Base-by-base conservation (phyloP, 2,113 vertebrate species). In the Guaruba guarouba region DNA sequence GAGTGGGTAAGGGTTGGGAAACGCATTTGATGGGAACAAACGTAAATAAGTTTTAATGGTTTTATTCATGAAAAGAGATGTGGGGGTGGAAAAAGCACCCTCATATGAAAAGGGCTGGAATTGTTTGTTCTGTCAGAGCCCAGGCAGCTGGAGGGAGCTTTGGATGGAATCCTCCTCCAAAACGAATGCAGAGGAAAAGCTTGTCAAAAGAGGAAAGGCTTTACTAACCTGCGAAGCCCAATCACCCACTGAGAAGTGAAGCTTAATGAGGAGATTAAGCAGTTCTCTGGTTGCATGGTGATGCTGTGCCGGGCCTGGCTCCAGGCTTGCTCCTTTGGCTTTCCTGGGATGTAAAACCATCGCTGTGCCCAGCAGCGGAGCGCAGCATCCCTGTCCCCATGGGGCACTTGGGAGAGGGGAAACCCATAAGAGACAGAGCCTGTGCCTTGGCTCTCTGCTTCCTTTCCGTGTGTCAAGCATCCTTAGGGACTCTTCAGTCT, bases 251-350 rank as follows among this genome's bases (percentile, higher is more conserved):
- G 87, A 87, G 93, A 87, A 88, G 70, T 2, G 1, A 23, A 54
- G 85, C 86, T 93, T 95, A 93, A 93, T 93, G 88, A 86, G 88
- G 25, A 87, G 94, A 14, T 89, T 23, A 44, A 71, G 63, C 33
- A 3, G 20, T 51, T 70, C 52, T 37, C 11, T 41, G 57, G 61
- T 24, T 55, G 78, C 4, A 17, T 9, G 29, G 77, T 4, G 66
- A 15, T 15, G 59, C 61, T 75, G 54, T 11, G 31, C 70, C 4
- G 1, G 71, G 7, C 18, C 22, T 2, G 1, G 35, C 48, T 44
- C 52, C 16, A 12, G 8, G 5, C 67, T 44, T 1, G 2, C 16
- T 62, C 17, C 51, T n/a, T n/a, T 15, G 74, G 33, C n/a, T 70
- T 39, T 20, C 28, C 49, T 0, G n/a, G 63, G 39, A 22, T 77